phyloP scores from a whole-genome alignment of 2,113 vertebrate species.

The Corythornis cristatus region DNA sequence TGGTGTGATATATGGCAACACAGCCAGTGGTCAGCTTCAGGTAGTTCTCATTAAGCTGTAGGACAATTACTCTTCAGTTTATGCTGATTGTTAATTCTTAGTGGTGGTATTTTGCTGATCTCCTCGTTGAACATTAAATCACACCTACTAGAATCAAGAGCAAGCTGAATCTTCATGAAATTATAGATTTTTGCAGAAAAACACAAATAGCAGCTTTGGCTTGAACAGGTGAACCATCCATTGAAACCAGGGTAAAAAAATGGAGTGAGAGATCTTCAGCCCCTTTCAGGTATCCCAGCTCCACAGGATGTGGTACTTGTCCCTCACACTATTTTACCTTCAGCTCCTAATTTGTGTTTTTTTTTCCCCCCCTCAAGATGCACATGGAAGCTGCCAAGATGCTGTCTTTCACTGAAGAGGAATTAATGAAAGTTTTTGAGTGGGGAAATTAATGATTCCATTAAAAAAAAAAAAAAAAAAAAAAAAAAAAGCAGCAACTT shows the following conservation, averaged over 20 bases:
- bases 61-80: background rate
- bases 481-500: background rate
- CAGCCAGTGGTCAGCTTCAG: background rate
- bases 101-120: background rate
- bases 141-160: background rate
- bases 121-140: background rate
- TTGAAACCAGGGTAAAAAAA: background rate
- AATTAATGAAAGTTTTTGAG: conserved; percentile 93
- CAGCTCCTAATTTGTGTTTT: background rate
- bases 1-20: background rate
- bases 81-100: background rate
- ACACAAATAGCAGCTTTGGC: background rate
- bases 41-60: background rate
- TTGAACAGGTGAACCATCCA: background rate
- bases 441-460: conserved; percentile 81
- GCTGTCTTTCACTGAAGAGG: conserved; percentile 95
- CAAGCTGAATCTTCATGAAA: background rate
- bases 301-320: background rate
- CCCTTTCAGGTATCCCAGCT: background rate
- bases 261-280: rapidly evolving
- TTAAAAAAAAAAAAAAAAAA: too few relatives aligned
- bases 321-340: background rate
- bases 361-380: conserved; percentile 79
- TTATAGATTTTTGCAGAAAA: background rate
- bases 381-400: conserved; percentile 95